phyloP scores from a whole-genome alignment of 2,888 invertebrate species.

The Entomobrya proxima region DNA sequence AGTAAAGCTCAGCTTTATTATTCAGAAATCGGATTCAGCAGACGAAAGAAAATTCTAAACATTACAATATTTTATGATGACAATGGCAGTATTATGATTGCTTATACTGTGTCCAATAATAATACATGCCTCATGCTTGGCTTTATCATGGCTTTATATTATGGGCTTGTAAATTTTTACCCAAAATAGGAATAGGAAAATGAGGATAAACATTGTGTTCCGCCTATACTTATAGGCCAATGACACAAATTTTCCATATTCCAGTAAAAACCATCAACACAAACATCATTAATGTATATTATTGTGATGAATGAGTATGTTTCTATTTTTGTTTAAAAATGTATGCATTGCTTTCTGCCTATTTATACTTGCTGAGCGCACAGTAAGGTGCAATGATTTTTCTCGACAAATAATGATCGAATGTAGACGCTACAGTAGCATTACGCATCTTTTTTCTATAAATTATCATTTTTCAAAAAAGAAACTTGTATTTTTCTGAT shows the following conservation, averaged over 20 bases:
- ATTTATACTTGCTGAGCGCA: conserved; percentile 36
- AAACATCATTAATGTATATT: neutral
- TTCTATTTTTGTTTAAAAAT: neutral
- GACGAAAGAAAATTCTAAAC: neutral
- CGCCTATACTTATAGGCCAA: conserved; percentile 6
- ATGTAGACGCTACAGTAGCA: neutral
- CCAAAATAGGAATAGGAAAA: neutral
- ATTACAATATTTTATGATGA: conserved; percentile 17
- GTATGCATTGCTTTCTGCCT: neutral
- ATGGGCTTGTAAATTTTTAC: neutral
- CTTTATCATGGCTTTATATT: neutral
- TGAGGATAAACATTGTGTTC: neutral
- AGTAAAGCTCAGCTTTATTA: conserved; percentile 36
- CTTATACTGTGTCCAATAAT: neutral
- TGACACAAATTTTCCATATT: conserved; percentile 58
- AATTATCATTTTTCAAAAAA: conserved; percentile 5
- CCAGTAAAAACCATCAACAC: conserved; percentile 10
- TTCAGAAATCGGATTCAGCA: conserved; percentile 7
- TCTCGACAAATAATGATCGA: neutral
- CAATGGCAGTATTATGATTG: neutral
- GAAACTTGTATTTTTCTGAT: conserved; percentile 28
- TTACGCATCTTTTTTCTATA: neutral
- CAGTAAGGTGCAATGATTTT: conserved; percentile 36
- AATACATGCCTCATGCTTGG: neutral
- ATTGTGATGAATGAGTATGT: conserved; percentile 38